These are phyloP conservation scores for Stichopus chloronotus DNA, from an alignment of 35 echinoderm and acorn worm genomes.

Conservation along the genomic window DNA sequence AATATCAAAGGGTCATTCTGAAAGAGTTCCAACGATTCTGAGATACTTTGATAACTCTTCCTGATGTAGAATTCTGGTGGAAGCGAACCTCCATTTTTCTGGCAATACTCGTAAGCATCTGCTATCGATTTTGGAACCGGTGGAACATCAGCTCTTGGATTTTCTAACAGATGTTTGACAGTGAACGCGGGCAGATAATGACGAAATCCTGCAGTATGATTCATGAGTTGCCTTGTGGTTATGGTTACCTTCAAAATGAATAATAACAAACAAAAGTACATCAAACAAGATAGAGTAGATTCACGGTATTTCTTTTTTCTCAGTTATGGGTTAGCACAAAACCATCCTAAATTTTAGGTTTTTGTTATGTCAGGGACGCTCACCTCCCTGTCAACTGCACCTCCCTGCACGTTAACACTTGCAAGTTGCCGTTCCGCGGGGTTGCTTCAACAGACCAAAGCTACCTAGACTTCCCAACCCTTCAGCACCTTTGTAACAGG, in stretches of 20 bases:
- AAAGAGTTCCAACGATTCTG: conserved; percentile 6
- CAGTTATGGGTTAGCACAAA: no score
- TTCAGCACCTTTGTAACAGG: no score
- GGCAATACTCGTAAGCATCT: conserved; percentile 27
- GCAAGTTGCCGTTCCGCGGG: no score
- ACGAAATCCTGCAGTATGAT: conserved; percentile 39
- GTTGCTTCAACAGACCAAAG: no score
- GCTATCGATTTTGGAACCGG: not conserved
- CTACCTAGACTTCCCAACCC: no score
- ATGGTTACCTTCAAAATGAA: conserved; percentile 22
- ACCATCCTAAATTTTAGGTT: no score
- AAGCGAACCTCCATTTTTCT: not conserved
- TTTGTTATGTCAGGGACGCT: no score
- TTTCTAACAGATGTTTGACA: not conserved
- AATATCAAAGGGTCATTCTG: conserved; percentile 29
- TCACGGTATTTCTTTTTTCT: no score
- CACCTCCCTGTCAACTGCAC: no score
- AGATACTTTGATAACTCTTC: not conserved
- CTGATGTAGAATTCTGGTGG: conserved; percentile 50
- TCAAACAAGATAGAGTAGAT: no score
- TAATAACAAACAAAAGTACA: no score
- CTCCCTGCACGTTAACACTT: no score
- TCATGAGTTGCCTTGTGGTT: conserved; percentile 24
- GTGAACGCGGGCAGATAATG: not conserved
- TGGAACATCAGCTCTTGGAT: not conserved